Base-by-base conservation (phyloP, 2,113 vertebrate genomes). In the Ailurus styani region DNA sequence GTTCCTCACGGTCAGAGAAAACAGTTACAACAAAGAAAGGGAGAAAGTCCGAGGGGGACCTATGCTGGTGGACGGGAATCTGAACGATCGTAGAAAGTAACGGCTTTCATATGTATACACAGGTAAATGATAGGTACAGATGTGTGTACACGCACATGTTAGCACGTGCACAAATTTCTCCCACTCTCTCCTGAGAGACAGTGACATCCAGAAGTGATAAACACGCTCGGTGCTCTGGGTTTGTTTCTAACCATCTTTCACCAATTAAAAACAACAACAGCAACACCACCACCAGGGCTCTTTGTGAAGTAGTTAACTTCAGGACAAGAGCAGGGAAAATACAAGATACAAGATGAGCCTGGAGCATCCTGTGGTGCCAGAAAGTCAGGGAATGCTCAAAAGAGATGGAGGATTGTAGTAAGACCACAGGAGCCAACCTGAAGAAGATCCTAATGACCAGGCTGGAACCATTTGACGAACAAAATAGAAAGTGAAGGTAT, bases 131-230 rank as follows among this genome's bases (percentile, higher is more conserved):
- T 17, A 64, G 31, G 40, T 7, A 34, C 9, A 60, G 78, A 40
- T 2, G 1, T 62, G 13, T n/a, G 15, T 21, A 31, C 18, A 47
- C 3, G 17, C 3, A 1, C 47, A 25, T 11, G 31, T n/a, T 20
- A 34, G 4, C 17, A 10, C 31, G 6, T 47, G 64, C 8, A 31
- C 20, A 37, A 9, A 34, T 37, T 86, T 70, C 62, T 55, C 55
- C 23, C 42, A 42, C 68, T 68, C 12, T n/a, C 0, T 42, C 57
- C 57, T 40, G 12, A 31, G 75, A 68, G 60, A 21, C 7, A 83
- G 25, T 7, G 21, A 47, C 1, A 47, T 9, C 29, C 60, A 42
- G 21, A 3, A 25, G 7, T 73, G 54, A 84, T 64, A 7, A 94
- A 40, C 21, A 40, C 31, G 14, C 15, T 21, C 1, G 17, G 6